Base-by-base conservation (phyloP, 2,888 invertebrate genomes). In the Tiphia femorata region DNA sequence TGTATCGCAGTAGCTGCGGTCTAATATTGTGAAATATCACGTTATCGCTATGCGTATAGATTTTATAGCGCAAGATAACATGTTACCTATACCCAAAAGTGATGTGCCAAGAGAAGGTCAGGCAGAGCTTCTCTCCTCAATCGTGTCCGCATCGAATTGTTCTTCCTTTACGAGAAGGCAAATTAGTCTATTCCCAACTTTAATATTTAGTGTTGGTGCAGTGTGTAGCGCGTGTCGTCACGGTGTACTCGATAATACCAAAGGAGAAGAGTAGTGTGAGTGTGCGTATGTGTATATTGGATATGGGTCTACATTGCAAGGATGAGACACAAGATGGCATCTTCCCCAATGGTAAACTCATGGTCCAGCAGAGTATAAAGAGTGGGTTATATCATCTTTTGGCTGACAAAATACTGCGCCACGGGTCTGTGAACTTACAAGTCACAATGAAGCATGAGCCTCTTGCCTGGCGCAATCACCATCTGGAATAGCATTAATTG, bases 341-440 rank as follows among this genome's bases (percentile, higher is more conserved):
- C 66, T 59, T 51, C 29, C 46, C 65, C 51, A 60, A 50, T 65
- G 65, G 60, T 68, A 64, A 68, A 52, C 66, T 57, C 63, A 58
- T 52, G 46, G 40, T 65, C 62, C 57, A 52, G 57, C 53, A 58
- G 66, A 66, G 58, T 68, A 58, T 49, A 66, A 63, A 60, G 58
- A 67, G 54, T 62, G 67, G 67, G 54, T 57, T 60, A 52, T 60
- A 48, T 46, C 66, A 55, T 50, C 68, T 58, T 63, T 65, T 60
- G 68, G 66, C 60, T 66, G 57, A 62, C 67, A 61, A 63, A 68
- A 51, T 58, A 66, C 68, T 66, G 58, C 65, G 64, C 63, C n/a
- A n/a, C n/a, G n/a, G n/a, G n/a, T n/a, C n/a, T n/a, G n/a, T 59
- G 62, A 58, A 65, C 65, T 65, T 65, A 63, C 65, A 63, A 56